Percentiles rank a stretch among this genome's conserved stretches.
These are phyloP conservation scores for Astyanax mexicanus DNA, from an alignment of 2,797 vertebrate genomes.

Conservation along the genomic window DNA sequence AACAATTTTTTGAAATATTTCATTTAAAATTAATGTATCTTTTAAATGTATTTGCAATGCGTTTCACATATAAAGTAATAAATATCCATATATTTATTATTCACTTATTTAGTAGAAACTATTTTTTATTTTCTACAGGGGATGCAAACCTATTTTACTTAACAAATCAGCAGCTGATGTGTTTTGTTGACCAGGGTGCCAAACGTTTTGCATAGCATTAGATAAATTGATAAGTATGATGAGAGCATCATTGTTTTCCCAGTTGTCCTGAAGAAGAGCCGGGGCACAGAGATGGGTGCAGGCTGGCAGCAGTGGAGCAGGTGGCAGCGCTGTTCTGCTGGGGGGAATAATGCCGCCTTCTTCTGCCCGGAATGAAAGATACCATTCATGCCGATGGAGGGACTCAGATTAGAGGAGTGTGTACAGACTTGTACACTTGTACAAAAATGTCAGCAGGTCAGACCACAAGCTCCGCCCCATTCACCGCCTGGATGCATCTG, in stretches of 20 bases:
- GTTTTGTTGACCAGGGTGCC: too few species aligned
- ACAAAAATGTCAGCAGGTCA: slow-evolving; percentile 28
- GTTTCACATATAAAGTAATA: too few species aligned
- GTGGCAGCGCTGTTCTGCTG: slow-evolving; percentile 49
- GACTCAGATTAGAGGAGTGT: slow-evolving; percentile 52
- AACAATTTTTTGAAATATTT: too few species aligned
- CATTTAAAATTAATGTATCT: too few species aligned
- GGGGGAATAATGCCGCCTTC: slow-evolving; percentile 45
- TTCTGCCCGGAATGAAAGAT: slow-evolving; percentile 53
- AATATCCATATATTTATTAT: too few species aligned
- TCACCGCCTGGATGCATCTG: background rate
- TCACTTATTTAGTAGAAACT: too few species aligned
- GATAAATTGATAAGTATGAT: too few species aligned
- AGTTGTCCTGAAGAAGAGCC: slow-evolving; percentile 23
- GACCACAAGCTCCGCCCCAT: background rate
- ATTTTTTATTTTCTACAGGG: too few species aligned
- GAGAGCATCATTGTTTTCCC: slow-evolving; percentile 22
- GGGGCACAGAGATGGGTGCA: slow-evolving; percentile 45
- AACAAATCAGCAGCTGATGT: too few species aligned
- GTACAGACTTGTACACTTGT: slow-evolving; percentile 51
- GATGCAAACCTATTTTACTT: too few species aligned
- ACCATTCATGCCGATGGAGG: slow-evolving; percentile 48
- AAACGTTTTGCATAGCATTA: too few species aligned
- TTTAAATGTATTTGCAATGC: too few species aligned
- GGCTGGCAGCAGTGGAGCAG: slow-evolving; percentile 54